Percentiles rank a stretch among this genome's conserved stretches.
Evolutionary conservation across 2,797 vertebrate genomes (phyloP).

Genomic region (Sciurus vulgaris): DNA sequence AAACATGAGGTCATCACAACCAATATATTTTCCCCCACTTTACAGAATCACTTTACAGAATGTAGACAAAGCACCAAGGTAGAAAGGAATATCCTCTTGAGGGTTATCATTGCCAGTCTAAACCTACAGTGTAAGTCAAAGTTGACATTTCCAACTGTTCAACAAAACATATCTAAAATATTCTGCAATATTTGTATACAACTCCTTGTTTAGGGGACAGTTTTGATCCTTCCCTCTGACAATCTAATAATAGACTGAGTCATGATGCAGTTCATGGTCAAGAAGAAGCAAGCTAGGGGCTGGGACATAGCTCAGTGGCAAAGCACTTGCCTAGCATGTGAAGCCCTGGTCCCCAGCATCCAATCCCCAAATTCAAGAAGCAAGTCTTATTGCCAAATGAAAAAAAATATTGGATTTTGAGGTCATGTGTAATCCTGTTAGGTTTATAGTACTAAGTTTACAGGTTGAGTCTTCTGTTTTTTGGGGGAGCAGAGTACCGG

Average conservation of each 20-base stretch:
- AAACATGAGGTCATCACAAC: slow-evolving; percentile 24
- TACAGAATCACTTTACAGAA: slow-evolving; percentile 1
- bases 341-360: neutral
- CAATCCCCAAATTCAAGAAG: neutral
- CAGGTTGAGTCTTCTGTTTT: neutral
- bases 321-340: too few species aligned
- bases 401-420: slow-evolving; percentile 42
- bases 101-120: neutral
- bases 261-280: neutral
- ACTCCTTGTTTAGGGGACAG: neutral
- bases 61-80: slow-evolving; percentile 30
- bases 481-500: too few species aligned
- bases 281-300: neutral
- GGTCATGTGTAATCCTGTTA: neutral
- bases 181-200: slow-evolving; percentile 33
- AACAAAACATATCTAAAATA: slow-evolving; percentile 21
- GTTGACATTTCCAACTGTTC: neutral
- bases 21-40: slow-evolving; percentile 33
- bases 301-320: too few species aligned
- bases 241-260: neutral
- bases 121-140: neutral
- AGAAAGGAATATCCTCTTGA: slow-evolving; percentile 38
- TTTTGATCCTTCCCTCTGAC: slow-evolving; percentile 28
- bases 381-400: neutral
- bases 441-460: slow-evolving; percentile 21